These are phyloP conservation scores for Protula sp. DNA, from an alignment of 2,888 invertebrate species.

Conservation along the genomic window DNA sequence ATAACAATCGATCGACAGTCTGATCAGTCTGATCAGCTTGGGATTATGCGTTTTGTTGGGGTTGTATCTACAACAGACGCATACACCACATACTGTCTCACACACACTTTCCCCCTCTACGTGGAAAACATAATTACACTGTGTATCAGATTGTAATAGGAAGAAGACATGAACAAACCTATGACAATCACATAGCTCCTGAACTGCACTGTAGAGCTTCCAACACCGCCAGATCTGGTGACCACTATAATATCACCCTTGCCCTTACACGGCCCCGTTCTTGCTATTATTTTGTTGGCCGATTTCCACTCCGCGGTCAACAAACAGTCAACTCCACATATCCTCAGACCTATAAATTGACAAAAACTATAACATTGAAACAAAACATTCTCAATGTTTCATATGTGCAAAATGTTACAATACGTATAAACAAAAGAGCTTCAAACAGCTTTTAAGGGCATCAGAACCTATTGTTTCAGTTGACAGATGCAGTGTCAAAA, in stretches of 20 bases:
- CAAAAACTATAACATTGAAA: background rate
- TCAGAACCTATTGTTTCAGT: too few species aligned
- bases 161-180: slow-evolving; percentile 43
- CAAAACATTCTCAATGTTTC: background rate
- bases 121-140: too few species aligned
- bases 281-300: slow-evolving; percentile 90
- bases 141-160: too few species aligned
- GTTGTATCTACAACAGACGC: too few species aligned
- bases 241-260: slow-evolving; percentile 50
- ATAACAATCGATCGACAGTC: too few species aligned
- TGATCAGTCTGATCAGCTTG: too few species aligned
- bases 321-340: slow-evolving; percentile 92
- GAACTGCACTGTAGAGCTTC: slow-evolving; percentile 84
- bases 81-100: too few species aligned
- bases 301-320: slow-evolving; percentile 97
- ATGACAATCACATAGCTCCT: slow-evolving; percentile 67
- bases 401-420: background rate
- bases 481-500: too few species aligned
- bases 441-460: too few species aligned
- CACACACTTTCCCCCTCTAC: too few species aligned
- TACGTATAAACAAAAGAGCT: background rate
- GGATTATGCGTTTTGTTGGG: too few species aligned
- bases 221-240: slow-evolving; percentile 63
- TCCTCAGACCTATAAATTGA: slow-evolving; percentile 70
- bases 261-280: slow-evolving; percentile 73